phyloP scores from a whole-genome alignment of 2,797 vertebrate species.

The Nannoperca obscura region DNA sequence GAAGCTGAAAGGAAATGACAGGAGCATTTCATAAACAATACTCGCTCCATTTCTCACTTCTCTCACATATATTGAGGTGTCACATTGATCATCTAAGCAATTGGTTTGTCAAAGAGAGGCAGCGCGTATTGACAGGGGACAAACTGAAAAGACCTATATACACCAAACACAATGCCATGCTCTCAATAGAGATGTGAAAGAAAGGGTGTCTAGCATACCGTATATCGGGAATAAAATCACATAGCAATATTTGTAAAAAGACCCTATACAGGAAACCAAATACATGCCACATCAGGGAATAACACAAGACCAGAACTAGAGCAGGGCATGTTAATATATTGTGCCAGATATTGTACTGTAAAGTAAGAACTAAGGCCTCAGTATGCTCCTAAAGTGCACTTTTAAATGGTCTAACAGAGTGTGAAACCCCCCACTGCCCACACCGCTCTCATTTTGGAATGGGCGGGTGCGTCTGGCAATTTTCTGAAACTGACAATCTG shows the following conservation, averaged over 20 bases:
- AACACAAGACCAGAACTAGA: not conserved
- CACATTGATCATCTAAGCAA: constrained; percentile 10
- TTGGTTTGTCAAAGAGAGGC: constrained; percentile 4
- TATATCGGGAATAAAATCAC: not conserved
- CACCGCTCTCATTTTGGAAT: not conserved
- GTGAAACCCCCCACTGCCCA: not conserved
- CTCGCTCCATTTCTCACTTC: not conserved
- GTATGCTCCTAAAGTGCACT: not conserved
- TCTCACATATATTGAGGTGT: not conserved
- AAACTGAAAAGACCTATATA: constrained; percentile 13
- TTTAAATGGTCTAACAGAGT: not conserved
- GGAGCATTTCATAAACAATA: not conserved
- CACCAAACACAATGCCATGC: not conserved
- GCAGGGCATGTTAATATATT: not conserved
- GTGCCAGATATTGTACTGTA: not conserved
- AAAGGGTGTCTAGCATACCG: not conserved
- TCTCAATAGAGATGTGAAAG: constrained; percentile 12
- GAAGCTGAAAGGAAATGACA: not conserved
- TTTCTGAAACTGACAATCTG: no score
- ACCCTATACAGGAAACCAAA: constrained; percentile 3
- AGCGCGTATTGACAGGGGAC: not conserved
- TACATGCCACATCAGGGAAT: not conserved
- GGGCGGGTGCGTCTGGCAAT: no score
- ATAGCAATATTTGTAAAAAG: not conserved
- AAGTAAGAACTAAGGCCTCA: not conserved